Base-by-base conservation (phyloP, 2,888 invertebrate genomes). In the Trichogramma evanescens region DNA sequence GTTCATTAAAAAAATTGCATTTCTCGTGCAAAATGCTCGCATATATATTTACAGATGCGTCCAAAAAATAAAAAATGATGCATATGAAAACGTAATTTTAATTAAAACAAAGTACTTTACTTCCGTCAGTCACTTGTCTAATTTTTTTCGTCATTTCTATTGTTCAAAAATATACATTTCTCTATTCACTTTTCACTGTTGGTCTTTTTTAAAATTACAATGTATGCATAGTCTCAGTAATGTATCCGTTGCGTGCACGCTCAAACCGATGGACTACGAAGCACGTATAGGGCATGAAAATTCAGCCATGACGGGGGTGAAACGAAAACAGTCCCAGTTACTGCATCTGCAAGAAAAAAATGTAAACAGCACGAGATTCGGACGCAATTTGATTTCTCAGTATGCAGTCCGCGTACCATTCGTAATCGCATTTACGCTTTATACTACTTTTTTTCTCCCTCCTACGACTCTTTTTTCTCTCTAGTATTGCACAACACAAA, bases 371-470 rank as follows among this genome's bases (percentile, higher is more conserved):
- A 50, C 56, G 50, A 43, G 42, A 61, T 54, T 48, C 45, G 39
- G 40, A 52, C 43, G 49, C 49, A 52, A 56, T 57, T 61, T 57
- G 56, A 53, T 53, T 52, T 50, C n/a, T 7, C 42, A 4, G 38
- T 43, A 42, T 42, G 10, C 41, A 10, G 6, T 45, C 38, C 40
- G 43, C 26, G 13, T 13, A n/a, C n/a, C 10, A 42, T 42, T 53
- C 9, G 39, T 54, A 58, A 58, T 58, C 44, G 6, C 4, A 51
- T 59, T 51, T 54, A 45, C 58, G 26, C 58, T 59, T 54, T 59
- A 13, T 54, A 41, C 54, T 50, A 26, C 26, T 2, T 26, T 26
- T 13, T 26, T 26, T 26, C 26, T 26, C 26, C 26, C 26, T 2
- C 26, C 2, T 26, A 26, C 26, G 26, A 26, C 26, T 26, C 26